Base-by-base conservation (phyloP, 2,113 vertebrate genomes). In the zebrafish (Danio rerio) region DNA sequence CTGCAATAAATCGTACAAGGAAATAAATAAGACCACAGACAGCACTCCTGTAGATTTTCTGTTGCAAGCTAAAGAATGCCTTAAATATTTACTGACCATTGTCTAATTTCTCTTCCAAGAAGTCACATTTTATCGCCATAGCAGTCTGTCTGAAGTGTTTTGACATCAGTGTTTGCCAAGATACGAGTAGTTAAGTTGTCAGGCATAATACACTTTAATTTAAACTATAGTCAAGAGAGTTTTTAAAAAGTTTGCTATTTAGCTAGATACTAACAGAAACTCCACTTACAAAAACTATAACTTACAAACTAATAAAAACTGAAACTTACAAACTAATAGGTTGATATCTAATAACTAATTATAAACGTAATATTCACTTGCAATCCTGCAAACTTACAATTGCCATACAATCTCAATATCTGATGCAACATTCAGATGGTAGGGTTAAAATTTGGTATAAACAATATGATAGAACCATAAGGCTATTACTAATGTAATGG, bases 1-100 rank as follows among this genome's bases (percentile, higher is more conserved):
- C 40, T 68, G 69, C 55, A 56, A 13, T 81, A 85, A 77, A 71
- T 84, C 5, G 13, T 7, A 77, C 52, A 18, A 50, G 78, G 50
- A 72, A 20, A 56, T 52, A 74, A 7, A 40, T 18, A 45, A 58
- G 7, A 9, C 72, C n/a, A 31, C 31, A 31, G 31, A 43, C 16
- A 74, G 9, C 16, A 8, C 53, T 58, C 1, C 42, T n/a, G 2
- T 59, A 45, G n/a, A 58, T 58, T 43, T 59, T 74, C 40, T 43
- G n/a, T 45, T 75, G 11, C 20, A 5, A 42, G 18, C 42, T 45
- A 11, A 20, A 75, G 42, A 12, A 75, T 59, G 18, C 9, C 15
- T 73, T 73, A 73, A 43, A 74, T 74, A 45, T 59, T 47, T 75
- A 59, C 73, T 75, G 55, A 61, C 55, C 42, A 59, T 42, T 10